Base-by-base conservation (phyloP, 2,888 invertebrate genomes). In the Agrypnus murinus region DNA sequence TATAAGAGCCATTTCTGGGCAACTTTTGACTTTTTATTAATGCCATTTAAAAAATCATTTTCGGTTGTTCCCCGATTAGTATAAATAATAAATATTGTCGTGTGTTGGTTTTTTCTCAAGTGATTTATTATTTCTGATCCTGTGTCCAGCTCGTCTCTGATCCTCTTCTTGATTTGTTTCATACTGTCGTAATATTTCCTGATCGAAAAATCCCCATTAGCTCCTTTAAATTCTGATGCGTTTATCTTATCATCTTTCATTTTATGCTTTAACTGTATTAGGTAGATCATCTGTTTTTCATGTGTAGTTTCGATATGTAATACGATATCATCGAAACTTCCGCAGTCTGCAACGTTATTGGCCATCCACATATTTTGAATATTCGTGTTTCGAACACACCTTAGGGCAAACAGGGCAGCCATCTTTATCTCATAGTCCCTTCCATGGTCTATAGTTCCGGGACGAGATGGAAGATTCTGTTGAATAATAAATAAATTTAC, bases 261-360 rank as follows among this genome's bases (percentile, higher is more conserved):
- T 31, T 53, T 19, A 46, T 53, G 31, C n/a, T 64, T 64, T 1
- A 53, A 12, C 17, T 64, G 64, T n/a, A n/a, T n/a, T n/a, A n/a
- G n/a, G n/a, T n/a, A n/a, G n/a, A n/a, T n/a, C n/a, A n/a, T n/a
- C n/a, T n/a, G n/a, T n/a, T n/a, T n/a, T n/a, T n/a, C n/a, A n/a
- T n/a, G n/a, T n/a, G n/a, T n/a, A n/a, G n/a, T n/a, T n/a, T n/a
- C n/a, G n/a, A n/a, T n/a, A n/a, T n/a, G n/a, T n/a, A n/a, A n/a
- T n/a, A n/a, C n/a, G n/a, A 64, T 53, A 2, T n/a, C n/a, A n/a
- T n/a, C n/a, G n/a, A n/a, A n/a, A n/a, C n/a, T n/a, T n/a, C n/a
- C n/a, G n/a, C n/a, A n/a, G n/a, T n/a, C n/a, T n/a, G n/a, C n/a
- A n/a, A n/a, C n/a, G n/a, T n/a, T n/a, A n/a, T n/a, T n/a, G n/a